Percentiles rank a stretch among this genome's conserved stretches.
Conservation (phyloP, 2,888 invertebrate genomes). For the Cryptosula pallasiana region DNA sequence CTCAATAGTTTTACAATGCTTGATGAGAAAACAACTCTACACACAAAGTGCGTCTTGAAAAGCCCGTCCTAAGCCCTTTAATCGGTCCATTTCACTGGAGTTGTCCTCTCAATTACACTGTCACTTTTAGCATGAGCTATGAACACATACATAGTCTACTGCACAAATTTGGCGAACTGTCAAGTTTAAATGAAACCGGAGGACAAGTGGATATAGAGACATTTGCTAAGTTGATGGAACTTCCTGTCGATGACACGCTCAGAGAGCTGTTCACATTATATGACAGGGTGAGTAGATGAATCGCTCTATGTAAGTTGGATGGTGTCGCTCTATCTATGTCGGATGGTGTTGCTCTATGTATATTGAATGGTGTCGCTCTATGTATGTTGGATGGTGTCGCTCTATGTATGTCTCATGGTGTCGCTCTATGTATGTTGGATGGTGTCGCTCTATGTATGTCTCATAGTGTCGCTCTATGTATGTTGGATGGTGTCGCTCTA, state of each 20-base stretch:
- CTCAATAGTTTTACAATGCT: too few species aligned
- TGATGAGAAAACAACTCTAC: too few species aligned
- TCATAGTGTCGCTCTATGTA: neutral
- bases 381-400: neutral
- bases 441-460: neutral
- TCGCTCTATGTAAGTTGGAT: neutral
- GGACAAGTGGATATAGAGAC: conserved; percentile 53
- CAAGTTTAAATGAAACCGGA: conserved; percentile 30
- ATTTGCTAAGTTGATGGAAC: conserved; percentile 63
- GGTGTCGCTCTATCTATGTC: neutral
- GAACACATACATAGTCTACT: conserved; percentile 39
- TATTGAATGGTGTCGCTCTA: neutral
- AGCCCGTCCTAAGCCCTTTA: too few species aligned
- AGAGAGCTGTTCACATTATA: conserved; percentile 65
- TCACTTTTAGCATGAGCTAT: conserved; percentile 36
- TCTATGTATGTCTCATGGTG: neutral
- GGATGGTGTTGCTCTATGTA: neutral
- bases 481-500: neutral
- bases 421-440: neutral
- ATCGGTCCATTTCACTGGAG: too few species aligned
- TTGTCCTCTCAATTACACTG: conserved; percentile 14
- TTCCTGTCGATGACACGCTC: conserved; percentile 60
- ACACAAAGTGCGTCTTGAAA: too few species aligned
- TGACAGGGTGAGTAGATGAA: conserved; percentile 59
- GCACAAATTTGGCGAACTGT: conserved; percentile 38